These are phyloP conservation scores for Moxostoma hubbsi DNA, from an alignment of 2,797 vertebrate genomes.

Conservation along the genomic window DNA sequence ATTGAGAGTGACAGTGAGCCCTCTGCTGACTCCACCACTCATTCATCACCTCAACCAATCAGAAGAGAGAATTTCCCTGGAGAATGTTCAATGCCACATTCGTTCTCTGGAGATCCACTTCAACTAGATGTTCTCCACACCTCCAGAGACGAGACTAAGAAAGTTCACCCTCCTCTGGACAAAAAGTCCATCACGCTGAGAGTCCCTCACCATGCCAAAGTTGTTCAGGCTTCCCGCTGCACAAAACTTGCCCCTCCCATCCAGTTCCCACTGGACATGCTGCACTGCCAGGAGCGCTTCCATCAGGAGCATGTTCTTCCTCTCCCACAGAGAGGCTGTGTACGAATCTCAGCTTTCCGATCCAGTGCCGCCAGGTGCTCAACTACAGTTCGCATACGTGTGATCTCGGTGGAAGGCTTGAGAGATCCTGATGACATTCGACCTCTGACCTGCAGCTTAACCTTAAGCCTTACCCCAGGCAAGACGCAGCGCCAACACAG, in stretches of 20 bases:
- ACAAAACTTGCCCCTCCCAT: conserved; percentile 64
- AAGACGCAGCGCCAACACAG: conserved; percentile 75
- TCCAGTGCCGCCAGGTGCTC: conserved; percentile 20
- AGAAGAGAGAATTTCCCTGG: conserved; percentile 30
- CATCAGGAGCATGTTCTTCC: conserved; percentile 69
- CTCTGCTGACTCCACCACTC: conserved; percentile 68
- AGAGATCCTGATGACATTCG: conserved; percentile 54
- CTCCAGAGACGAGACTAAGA: conserved; percentile 1
- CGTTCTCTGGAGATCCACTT: conserved; percentile 10
- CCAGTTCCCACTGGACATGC: conserved; percentile 65
- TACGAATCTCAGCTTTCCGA: conserved; percentile 64
- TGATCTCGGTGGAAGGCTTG: conserved; percentile 72
- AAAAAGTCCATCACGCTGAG: not conserved
- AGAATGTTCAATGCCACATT: not conserved
- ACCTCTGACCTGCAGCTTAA: conserved; percentile 68
- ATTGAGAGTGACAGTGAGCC: conserved; percentile 63
- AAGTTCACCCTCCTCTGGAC: conserved; percentile 19
- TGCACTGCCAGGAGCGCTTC: conserved; percentile 68
- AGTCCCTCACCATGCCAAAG: conserved; percentile 27
- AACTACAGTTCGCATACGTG: conserved; percentile 65
- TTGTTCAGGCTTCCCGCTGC: conserved; percentile 28
- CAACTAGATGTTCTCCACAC: not conserved
- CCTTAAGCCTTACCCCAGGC: conserved; percentile 71
- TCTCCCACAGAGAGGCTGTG: conserved; percentile 64
- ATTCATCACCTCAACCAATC: conserved; percentile 55